phyloP scores from a whole-genome alignment of 2,888 invertebrate genomes.

The Microchrysa polita region DNA sequence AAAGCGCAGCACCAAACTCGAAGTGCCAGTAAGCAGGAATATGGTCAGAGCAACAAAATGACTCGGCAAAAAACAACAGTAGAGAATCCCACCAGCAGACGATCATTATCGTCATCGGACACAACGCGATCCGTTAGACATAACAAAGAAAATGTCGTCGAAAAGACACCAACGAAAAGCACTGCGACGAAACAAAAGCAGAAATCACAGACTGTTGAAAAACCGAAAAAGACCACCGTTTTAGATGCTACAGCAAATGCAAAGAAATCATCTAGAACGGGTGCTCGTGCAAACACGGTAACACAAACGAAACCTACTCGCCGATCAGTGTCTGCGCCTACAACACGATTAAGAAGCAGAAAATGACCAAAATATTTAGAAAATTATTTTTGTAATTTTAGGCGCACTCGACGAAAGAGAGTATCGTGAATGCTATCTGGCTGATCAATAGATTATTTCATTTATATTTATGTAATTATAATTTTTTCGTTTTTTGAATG shows the following conservation, averaged over 20 bases:
- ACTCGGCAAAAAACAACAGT: slow-evolving; percentile 37
- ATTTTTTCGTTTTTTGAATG: too few species aligned
- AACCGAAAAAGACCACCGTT: neutral
- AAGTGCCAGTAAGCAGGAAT: slow-evolving; percentile 40
- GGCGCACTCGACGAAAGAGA: too few species aligned
- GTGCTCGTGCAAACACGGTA: neutral
- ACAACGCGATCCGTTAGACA: neutral
- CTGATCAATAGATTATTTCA: too few species aligned
- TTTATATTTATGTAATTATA: too few species aligned
- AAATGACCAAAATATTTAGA: slow-evolving; percentile 5
- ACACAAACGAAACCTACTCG: neutral
- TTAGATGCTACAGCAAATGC: neutral
- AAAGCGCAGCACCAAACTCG: slow-evolving; percentile 22
- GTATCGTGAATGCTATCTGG: too few species aligned
- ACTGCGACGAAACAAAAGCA: neutral
- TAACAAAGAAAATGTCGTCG: slow-evolving; percentile 2
- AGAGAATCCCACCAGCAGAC: neutral
- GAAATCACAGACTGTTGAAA: neutral
- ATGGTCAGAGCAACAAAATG: slow-evolving; percentile 22
- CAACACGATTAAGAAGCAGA: neutral
- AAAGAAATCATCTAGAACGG: neutral
- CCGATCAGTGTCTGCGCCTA: too few species aligned
- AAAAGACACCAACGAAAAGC: neutral
- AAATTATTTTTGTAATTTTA: neutral
- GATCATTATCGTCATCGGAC: too few species aligned